Base-by-base conservation (phyloP, 1,140 invertebrate genomes). In the Holotrichia oblita region DNA sequence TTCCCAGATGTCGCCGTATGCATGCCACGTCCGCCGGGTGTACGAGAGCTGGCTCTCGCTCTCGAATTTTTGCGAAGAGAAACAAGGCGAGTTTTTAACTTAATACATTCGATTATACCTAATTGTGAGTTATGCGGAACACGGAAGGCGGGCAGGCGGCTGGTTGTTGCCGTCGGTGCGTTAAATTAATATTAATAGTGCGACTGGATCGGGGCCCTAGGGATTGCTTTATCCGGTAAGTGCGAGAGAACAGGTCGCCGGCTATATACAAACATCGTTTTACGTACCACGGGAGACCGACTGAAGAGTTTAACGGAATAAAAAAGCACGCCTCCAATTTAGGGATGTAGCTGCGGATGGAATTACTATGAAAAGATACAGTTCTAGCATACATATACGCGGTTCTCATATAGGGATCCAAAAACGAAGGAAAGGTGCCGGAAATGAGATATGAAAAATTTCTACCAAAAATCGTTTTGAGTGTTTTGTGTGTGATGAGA, bases 181-280 rank as follows among this genome's bases (percentile, higher is more conserved):
- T 55, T 55, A 55, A 55, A 55, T 55, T 55, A 55, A 55, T 55
- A 55, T 55, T 55, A 55, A 55, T 55, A 55, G 48, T 55, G 48
- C 48, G 48, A 55, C 48, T 55, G 48, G 48, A 55, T 55, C 48
- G 48, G 48, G 14, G 6, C 48, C 14, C 6, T 17, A n/a, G 14
- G 14, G 48, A 55, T n/a, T 17, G n/a, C 48, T 17, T 17, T 55
- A 55, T 55, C 48, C 48, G 48, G 48, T 55, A 55, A 55, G 48
- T 55, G 14, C 12, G 48, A 17, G 14, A n/a, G 48, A 55, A 17
- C 48, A 14, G n/a, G 48, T 55, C 48, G 6, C 48, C 14, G 14
- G 14, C 17, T 55, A 55, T 55, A 55, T 17, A 17, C 48, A 17
- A 7, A 55, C 48, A 55, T 55, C 14, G 48, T 44, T 44, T 44